Percentiles rank a stretch among this genome's conserved stretches.
These are phyloP conservation scores for Scytalopus superciliaris DNA, from an alignment of 2,113 vertebrate species.

Conservation along the genomic window DNA sequence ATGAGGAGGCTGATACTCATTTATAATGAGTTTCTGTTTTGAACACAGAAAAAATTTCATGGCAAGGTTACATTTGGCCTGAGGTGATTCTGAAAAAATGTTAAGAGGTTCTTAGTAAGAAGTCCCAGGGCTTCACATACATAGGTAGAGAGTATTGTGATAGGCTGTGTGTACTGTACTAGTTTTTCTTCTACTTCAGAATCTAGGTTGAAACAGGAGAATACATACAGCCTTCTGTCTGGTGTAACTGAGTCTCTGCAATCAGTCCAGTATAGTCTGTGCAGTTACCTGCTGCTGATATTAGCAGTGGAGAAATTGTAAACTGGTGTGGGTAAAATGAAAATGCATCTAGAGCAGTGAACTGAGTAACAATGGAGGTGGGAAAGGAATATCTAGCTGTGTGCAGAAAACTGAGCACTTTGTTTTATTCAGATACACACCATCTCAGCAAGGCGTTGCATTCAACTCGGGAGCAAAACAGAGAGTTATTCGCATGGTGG, in stretches of 20 bases:
- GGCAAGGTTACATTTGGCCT: neutral
- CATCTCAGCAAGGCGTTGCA: slow-evolving; percentile 96
- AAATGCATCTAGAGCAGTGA: neutral
- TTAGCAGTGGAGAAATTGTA: neutral
- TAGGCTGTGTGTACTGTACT: neutral
- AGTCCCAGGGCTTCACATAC: neutral
- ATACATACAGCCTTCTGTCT: neutral
- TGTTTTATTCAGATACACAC: slow-evolving; percentile 86
- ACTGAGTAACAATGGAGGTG: neutral
- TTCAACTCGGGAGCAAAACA: slow-evolving; percentile 99
- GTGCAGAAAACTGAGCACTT: neutral
- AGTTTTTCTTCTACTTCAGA: neutral
- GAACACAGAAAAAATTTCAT: neutral
- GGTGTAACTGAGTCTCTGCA: neutral
- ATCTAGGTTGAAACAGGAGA: neutral
- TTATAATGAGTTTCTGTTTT: neutral
- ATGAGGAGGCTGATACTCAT: neutral
- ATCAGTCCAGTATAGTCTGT: neutral
- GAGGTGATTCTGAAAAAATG: neutral
- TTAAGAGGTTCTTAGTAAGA: neutral
- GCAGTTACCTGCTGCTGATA: neutral
- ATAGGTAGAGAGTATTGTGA: neutral
- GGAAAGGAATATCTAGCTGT: neutral
- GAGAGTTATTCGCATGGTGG: slow-evolving; percentile 98
- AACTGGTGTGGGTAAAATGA: neutral